Base-by-base conservation (phyloP, 2,888 invertebrate genomes). In the Trichogramma dendrolimi region DNA sequence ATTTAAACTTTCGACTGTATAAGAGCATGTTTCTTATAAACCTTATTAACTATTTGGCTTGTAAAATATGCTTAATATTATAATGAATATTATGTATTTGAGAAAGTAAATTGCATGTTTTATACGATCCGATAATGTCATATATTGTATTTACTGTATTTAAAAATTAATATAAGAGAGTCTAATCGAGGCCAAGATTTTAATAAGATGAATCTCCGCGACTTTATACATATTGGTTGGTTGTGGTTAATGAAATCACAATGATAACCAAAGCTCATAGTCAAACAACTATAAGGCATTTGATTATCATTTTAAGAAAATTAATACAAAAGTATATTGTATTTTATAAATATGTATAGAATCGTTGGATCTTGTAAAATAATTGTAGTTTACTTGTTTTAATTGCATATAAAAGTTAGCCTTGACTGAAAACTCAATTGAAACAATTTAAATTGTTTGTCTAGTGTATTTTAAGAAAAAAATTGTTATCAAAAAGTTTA, bases 401-500 rank as follows among this genome's bases (percentile, higher is more conserved):
- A 11, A 48, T 14, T 6, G 10, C 27, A 48, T 14, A 48, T 48
- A 48, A 48, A 48, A 14, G 11, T 48, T 11, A 48, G 48, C 48
- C 48, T 48, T 48, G 48, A 48, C 48, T 27, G 27, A 61, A 63
- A 61, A 58, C 44, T 50, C n/a, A 55, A 50, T 48, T 54, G 54
- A 51, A 42, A 43, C 61, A 56, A 64, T 58, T 62, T 60, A 62
- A 58, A 62, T 60, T 55, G 11, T 52, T 40, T 58, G 47, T 52
- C 5, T 1, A 49, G 51, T 50, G 38, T 49, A 59, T 41, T 52
- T 47, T 58, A 58, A 60, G 46, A 46, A 50, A 62, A 56, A 61
- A 63, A 66, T 63, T 59, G 47, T 63, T 61, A 27, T 61, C 63
- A 66, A 48, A 63, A 61, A 63, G 59, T 59, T 39, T 61, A 59